A percentile compares a stretch with the other conserved stretches of the same genome.
Conservation (phyloP, 2,888 invertebrate species). For the Celastrina argiolus region DNA sequence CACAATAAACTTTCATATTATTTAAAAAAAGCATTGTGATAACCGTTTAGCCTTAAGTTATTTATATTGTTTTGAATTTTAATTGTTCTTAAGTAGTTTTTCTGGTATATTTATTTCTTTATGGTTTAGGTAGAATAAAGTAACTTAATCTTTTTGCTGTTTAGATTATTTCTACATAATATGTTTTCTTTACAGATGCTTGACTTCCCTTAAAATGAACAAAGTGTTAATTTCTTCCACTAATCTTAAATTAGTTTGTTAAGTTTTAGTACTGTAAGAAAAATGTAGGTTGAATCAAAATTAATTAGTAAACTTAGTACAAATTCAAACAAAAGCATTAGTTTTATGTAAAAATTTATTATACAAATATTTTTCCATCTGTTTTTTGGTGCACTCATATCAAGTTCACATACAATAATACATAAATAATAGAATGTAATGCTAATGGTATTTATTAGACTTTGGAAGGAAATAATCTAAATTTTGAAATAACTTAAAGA, state of each 20-base stretch:
- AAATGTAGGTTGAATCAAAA: not conserved
- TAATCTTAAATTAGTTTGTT: not conserved
- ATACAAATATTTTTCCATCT: slow-evolving; percentile 37
- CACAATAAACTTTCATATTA: no score
- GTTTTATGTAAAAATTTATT: slow-evolving; percentile 35
- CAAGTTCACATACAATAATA: not conserved
- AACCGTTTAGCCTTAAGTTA: no score
- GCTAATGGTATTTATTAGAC: no score
- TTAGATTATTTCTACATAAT: no score
- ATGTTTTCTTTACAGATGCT: slow-evolving; percentile 31
- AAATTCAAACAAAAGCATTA: slow-evolving; percentile 17
- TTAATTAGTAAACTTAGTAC: not conserved
- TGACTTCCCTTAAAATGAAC: slow-evolving; percentile 29
- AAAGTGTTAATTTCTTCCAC: not conserved
- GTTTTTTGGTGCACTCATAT: slow-evolving; percentile 32
- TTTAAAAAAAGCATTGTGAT: no score
- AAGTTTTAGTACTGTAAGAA: not conserved
- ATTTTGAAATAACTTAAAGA: no score
- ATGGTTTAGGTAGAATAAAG: no score
- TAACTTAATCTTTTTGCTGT: no score
- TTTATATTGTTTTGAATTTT: no score
- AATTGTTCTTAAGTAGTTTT: no score
- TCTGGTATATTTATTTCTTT: no score
- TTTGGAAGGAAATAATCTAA: no score
- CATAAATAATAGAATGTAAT: not conserved